Percentiles rank a stretch among this genome's conserved stretches.
Evolutionary conservation across 2,888 invertebrate genomes (phyloP).

Genomic region (Ferdinandea cuprea): DNA sequence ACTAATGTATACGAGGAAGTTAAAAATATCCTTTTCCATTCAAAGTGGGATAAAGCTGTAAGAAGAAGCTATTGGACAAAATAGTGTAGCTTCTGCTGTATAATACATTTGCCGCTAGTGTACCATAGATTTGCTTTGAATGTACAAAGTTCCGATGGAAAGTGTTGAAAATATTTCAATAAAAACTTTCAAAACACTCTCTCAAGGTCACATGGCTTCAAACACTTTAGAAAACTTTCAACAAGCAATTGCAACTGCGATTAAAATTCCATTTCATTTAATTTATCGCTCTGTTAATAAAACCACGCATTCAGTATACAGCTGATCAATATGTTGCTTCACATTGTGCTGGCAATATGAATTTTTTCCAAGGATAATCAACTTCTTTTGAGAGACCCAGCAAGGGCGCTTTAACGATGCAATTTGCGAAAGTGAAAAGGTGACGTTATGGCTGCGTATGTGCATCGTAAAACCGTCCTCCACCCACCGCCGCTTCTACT

Average conservation of each 20-base stretch:
- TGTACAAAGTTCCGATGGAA: too few relatives aligned
- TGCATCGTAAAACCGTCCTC: slow-evolving; percentile 60
- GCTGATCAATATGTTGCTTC: slow-evolving; percentile 62
- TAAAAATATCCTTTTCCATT: too few relatives aligned
- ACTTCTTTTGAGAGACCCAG: slow-evolving; percentile 28
- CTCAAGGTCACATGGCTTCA: not conserved
- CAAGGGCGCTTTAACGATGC: slow-evolving; percentile 61
- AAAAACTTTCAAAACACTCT: too few relatives aligned
- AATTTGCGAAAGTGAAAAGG: slow-evolving; percentile 73
- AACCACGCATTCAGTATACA: slow-evolving; percentile 22
- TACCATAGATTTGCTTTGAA: too few relatives aligned
- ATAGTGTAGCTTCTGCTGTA: too few relatives aligned
- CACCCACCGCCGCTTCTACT: slow-evolving; percentile 2
- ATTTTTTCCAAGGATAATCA: slow-evolving; percentile 54
- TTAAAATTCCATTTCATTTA: slow-evolving; percentile 63
- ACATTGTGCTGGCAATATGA: slow-evolving; percentile 55
- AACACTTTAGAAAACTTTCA: not conserved
- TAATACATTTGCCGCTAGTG: too few relatives aligned
- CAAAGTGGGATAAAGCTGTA: too few relatives aligned
- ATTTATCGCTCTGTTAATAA: slow-evolving; percentile 51
- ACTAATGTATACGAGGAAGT: too few relatives aligned
- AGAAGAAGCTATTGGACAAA: too few relatives aligned
- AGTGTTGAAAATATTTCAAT: too few relatives aligned
- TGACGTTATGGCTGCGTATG: slow-evolving; percentile 70
- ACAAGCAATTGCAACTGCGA: slow-evolving; percentile 23